Evolutionary conservation across 2,113 vertebrate species (phyloP), one percentile per base, ranked within the genome.

Genomic region (Pyxicephalus adspersus): DNA sequence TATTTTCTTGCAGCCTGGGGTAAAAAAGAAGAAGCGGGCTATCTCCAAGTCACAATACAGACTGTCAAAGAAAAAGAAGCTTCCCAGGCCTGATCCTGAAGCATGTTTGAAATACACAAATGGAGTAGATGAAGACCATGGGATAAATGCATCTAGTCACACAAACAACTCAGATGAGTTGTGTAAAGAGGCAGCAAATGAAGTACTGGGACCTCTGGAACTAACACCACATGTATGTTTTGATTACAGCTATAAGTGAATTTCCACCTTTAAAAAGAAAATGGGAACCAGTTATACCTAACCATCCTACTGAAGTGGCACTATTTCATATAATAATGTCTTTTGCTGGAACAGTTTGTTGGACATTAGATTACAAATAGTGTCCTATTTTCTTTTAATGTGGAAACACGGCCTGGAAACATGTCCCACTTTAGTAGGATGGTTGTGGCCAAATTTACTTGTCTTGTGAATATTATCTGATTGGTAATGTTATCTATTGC

Each of bases 51-150:
- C 38, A 6, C 11, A 61, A 20, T 52, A 74, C 19, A 75, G 65
- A 31, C n/a, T 64, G 45, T 13, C 55, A 23, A 81, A 81, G 63
- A 81, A 81, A 23, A 81, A 81, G n/a, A 80, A 65, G 45, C 17
- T 29, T n/a, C 20, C 6, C 20, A 15, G 13, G 25, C n/a, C 45
- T 13, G 25, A 19, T 11, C 4, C 29, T 20, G 31, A 65, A 45
- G 28, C 28, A 38, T 0, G 7, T 3, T 18, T 58, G n/a, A 23
- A 26, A 57, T 23, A 45, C 45, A 9, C 17, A 57, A 45, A 74
- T 13, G n/a, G 7, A n/a, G 6, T 64, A 25, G 22, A 28, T 51
- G 78, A 63, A 28, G 65, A 61, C 19, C 17, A 22, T 15, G 17
- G 5, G 1, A 18, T 63, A 38, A 20, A 58, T 4, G 28, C 71